Percentiles rank a stretch among this genome's conserved stretches.
Conservation (phyloP, 2,888 invertebrate species). For the Xanthorhoe designata region DNA sequence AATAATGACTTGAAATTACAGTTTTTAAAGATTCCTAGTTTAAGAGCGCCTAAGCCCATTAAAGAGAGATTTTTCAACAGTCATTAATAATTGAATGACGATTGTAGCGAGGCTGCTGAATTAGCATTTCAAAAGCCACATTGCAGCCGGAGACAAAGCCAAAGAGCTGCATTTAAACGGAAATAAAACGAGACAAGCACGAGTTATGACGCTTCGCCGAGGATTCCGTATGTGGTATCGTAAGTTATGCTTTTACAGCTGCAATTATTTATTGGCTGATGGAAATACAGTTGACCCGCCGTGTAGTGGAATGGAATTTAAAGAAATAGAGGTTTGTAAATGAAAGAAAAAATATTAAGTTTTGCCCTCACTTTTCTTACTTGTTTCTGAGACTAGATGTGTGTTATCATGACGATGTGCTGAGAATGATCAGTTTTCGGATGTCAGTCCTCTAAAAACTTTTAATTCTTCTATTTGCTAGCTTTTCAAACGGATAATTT, state of each 20-base stretch:
- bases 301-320: background rate
- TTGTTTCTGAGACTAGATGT: background rate
- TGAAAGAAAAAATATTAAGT: background rate
- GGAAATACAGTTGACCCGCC: background rate
- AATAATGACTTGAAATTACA: too few species aligned
- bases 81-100: constrained; percentile 48
- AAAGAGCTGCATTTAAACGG: constrained; percentile 45
- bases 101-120: constrained; percentile 41
- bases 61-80: constrained; percentile 32
- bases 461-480: too few species aligned
- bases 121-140: constrained; percentile 55
- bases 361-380: background rate
- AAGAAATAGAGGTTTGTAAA: background rate
- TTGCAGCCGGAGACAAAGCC: constrained; percentile 48
- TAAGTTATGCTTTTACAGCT: constrained; percentile 12
- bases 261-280: constrained; percentile 18
- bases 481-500: too few species aligned
- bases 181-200: constrained; percentile 43
- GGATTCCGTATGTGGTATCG: constrained; percentile 33
- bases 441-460: too few species aligned
- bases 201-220: constrained; percentile 12
- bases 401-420: too few species aligned
- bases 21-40: too few species aligned
- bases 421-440: too few species aligned
- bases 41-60: background rate